These are phyloP conservation scores for Lacanobia oleracea DNA, from an alignment of 2,888 invertebrate species.

Conservation along the genomic window DNA sequence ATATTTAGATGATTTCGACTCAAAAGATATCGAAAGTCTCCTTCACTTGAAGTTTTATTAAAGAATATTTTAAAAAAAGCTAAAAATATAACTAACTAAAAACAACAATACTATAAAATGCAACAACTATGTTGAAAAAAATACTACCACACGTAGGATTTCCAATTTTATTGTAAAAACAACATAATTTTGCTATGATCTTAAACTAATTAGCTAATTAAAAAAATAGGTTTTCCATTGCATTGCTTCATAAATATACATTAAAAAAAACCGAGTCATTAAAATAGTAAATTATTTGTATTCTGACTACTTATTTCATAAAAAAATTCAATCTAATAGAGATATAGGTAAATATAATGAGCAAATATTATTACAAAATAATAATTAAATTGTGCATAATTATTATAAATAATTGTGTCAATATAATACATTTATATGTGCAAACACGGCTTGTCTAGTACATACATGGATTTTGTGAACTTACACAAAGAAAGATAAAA, in stretches of 20 bases:
- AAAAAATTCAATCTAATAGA: conserved; percentile 30
- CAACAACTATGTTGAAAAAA: background rate
- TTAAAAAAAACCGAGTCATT: background rate
- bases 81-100: conserved; percentile 13
- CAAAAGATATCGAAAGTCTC: conserved; percentile 14
- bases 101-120: conserved; percentile 9
- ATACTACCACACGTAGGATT: background rate
- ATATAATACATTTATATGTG: conserved; percentile 49
- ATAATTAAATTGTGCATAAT: conserved; percentile 52
- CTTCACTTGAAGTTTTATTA: background rate
- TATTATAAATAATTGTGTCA: conserved; percentile 53
- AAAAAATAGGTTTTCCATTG: background rate
- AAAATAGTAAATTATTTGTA: background rate
- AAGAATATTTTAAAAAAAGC: conserved; percentile 16
- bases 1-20: conserved; percentile 8
- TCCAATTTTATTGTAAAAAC: conserved; percentile 1
- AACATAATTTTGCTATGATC: background rate
- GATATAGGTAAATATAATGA: conserved; percentile 40
- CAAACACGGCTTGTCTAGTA: conserved; percentile 38
- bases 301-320: conserved; percentile 14
- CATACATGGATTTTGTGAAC: conserved; percentile 11
- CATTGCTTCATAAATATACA: background rate
- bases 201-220: background rate
- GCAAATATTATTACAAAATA: conserved; percentile 51
- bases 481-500: conserved; percentile 35